phyloP scores from a whole-genome alignment of 2,113 vertebrate genomes.

The Nettapus auritus region DNA sequence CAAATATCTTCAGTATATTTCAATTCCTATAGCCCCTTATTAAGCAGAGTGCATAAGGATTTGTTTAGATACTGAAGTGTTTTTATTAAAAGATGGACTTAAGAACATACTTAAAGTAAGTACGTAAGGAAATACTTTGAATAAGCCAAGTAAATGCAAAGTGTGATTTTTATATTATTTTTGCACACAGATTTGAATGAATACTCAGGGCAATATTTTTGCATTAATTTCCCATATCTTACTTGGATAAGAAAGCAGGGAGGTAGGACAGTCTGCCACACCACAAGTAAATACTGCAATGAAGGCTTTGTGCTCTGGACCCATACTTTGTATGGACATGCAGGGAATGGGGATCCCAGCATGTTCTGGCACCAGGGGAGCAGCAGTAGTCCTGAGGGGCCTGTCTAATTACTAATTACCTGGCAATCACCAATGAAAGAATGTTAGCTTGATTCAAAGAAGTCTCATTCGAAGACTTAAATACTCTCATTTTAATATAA shows the following conservation, averaged over 20 bases:
- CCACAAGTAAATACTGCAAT: neutral
- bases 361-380: neutral
- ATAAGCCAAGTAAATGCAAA: neutral
- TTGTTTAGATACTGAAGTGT: neutral
- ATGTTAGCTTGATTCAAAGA: neutral
- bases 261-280: neutral
- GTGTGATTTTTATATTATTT: neutral
- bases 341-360: neutral
- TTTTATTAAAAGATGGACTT: neutral
- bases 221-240: neutral
- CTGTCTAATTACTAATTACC: neutral
- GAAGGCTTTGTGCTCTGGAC: neutral
- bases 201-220: neutral
- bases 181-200: neutral
- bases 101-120: neutral
- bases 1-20: neutral
- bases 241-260: neutral
- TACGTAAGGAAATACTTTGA: neutral
- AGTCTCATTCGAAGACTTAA: neutral
- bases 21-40: neutral
- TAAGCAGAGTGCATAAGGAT: neutral
- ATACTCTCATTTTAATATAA: neutral
- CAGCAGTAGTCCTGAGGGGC: neutral
- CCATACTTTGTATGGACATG: accelerated
- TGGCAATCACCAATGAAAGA: neutral